Evolutionary conservation across 2,888 invertebrate genomes (phyloP), one percentile per base, ranked within the genome.

Genomic region (Trichopoda pennipes): DNA sequence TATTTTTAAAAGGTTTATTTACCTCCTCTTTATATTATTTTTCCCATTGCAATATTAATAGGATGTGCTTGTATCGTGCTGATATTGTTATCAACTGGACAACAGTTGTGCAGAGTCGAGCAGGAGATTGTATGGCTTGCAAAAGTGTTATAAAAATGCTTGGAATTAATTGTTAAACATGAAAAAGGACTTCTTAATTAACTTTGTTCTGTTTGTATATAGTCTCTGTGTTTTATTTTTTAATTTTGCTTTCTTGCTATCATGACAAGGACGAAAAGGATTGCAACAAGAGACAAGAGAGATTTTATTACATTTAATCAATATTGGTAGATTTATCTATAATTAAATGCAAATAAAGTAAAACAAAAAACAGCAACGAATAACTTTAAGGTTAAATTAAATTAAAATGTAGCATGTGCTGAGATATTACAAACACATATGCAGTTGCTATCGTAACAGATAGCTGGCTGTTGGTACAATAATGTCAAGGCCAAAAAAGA

Each of bases 121-220:
- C 16, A 19, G 21, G 32, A 55, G 32, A 44, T 73, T 32, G 7
- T 32, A 32, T 72, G 51, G 21, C 17, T 53, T 53, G 28, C 7
- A 10, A 44, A 61, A 53, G 16, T 55, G 44, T 47, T 55, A 19
- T 17, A 44, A 35, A 9, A 35, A 32, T 53, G 55, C 1, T 44
- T 19, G 14, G 14, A 53, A 63, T 63, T 12, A 63, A 61, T 61
- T 76, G 68, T 76, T 68, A 12, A 35, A 69, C 68, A 76, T 47
- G 35, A 69, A 61, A 66, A 61, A 76, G 53, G 53, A 69, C 61
- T 61, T 61, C 51, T 68, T 76, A 58, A 75, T 76, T 69, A 60
- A 76, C 23, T 69, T 69, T 17, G 23, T 61, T 69, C 44, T 68
- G 58, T 69, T 53, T 69, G 68, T 21, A 47, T 44, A 53, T 60